Evolutionary conservation across 2,797 vertebrate species (phyloP).

Genomic region (Silurus aristotelis): DNA sequence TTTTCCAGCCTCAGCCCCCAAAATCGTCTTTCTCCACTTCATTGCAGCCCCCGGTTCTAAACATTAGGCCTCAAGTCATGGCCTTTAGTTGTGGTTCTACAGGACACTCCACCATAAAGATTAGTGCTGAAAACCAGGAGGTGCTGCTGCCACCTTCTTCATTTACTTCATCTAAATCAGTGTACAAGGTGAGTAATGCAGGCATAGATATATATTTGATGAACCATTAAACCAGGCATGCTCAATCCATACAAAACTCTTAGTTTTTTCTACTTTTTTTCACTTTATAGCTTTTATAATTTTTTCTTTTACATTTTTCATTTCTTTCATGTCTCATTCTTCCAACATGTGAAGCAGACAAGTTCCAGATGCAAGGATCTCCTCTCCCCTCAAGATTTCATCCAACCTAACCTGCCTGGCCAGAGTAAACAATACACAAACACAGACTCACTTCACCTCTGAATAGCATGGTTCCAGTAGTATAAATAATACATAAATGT

Average conservation of each 20-base stretch:
- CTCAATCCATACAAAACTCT: too few relatives aligned
- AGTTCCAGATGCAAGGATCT: constrained; percentile 12
- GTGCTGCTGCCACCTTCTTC: constrained; percentile 74
- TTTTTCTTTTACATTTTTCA: neutral
- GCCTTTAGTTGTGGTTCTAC: constrained; percentile 11
- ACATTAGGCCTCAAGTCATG: constrained; percentile 8
- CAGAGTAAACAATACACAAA: constrained; percentile 41
- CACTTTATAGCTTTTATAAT: neutral
- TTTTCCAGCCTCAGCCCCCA: neutral
- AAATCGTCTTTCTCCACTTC: constrained; percentile 1
- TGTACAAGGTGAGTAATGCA: constrained; percentile 56
- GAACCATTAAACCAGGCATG: too few relatives aligned
- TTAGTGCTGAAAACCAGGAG: constrained; percentile 51
- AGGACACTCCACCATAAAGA: constrained; percentile 19
- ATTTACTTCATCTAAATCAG: constrained; percentile 62
- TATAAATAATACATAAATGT: neutral
- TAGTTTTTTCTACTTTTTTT: neutral
- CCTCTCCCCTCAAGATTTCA: constrained; percentile 38
- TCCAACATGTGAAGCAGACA: constrained; percentile 19
- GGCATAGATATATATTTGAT: neutral
- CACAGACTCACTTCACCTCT: neutral
- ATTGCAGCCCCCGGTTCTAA: constrained; percentile 13
- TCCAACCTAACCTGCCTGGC: neutral
- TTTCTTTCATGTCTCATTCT: neutral
- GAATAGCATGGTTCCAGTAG: neutral